Percentiles rank a stretch among this genome's conserved stretches.
Conservation (phyloP, 2,113 vertebrate species). For the Lasiurus borealis region DNA sequence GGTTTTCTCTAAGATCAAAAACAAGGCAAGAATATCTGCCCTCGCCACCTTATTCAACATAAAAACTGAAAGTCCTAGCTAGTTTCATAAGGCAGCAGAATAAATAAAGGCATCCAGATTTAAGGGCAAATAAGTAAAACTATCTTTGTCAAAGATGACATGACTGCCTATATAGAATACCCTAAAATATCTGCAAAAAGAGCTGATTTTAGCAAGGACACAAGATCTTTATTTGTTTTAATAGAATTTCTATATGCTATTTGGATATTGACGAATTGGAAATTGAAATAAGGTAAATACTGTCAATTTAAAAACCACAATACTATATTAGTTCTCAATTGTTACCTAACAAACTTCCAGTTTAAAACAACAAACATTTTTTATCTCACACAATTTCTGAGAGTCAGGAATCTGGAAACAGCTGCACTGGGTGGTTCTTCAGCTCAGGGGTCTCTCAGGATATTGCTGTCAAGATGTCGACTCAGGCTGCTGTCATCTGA, state of each 20-base stretch:
- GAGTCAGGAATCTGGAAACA: neutral
- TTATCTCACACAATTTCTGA: neutral
- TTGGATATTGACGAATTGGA: neutral
- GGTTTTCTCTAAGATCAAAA: conserved; percentile 12
- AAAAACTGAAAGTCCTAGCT: neutral
- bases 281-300: conserved; percentile 1
- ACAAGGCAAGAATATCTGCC: conserved; percentile 12
- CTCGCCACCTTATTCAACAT: neutral
- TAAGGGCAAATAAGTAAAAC: neutral
- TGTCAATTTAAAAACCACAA: neutral
- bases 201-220: conserved; percentile 32
- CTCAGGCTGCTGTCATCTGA: neutral
- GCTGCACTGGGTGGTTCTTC: neutral
- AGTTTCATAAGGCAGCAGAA: conserved; percentile 46
- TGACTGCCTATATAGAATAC: neutral
- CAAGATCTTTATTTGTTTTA: neutral
- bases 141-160: conserved; percentile 29
- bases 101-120: conserved; percentile 34
- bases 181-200: conserved; percentile 32
- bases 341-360: neutral
- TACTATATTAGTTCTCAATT: neutral
- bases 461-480: neutral
- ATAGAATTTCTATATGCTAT: neutral
- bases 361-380: neutral
- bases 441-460: neutral